phyloP scores from a whole-genome alignment of 2,113 vertebrate species.

The Potamarius usumacintae region DNA sequence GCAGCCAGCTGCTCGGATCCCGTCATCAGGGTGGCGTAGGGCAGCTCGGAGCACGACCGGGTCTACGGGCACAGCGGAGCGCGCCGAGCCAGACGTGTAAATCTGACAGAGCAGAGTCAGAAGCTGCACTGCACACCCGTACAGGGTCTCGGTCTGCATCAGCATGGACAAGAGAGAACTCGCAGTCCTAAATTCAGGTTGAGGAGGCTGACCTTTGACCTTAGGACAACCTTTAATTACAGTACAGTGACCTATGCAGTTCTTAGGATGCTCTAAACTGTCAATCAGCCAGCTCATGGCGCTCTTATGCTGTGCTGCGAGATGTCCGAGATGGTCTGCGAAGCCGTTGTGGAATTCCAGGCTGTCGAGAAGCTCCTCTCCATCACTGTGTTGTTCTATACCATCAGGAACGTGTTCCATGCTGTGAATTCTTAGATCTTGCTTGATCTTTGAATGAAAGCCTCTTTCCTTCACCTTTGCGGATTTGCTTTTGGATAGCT shows the following conservation, averaged over 20 bases:
- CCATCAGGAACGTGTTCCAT: slow-evolving; percentile 31
- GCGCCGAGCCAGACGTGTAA: slow-evolving; percentile 50
- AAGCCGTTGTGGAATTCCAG: slow-evolving; percentile 37
- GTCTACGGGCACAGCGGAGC: slow-evolving; percentile 63
- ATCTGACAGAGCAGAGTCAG: slow-evolving; percentile 77
- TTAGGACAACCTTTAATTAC: not conserved
- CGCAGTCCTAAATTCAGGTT: slow-evolving; percentile 57
- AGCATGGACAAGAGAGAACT: slow-evolving; percentile 69
- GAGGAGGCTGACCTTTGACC: slow-evolving; percentile 13
- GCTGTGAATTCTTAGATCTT: not conserved
- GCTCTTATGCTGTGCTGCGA: slow-evolving; percentile 10
- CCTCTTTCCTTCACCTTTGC: not conserved
- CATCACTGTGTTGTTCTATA: slow-evolving; percentile 4
- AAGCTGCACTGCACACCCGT: slow-evolving; percentile 74
- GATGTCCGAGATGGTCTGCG: slow-evolving; percentile 25
- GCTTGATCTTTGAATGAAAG: slow-evolving; percentile 15
- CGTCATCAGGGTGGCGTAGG: slow-evolving; percentile 69
- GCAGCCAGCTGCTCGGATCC: slow-evolving; percentile 78
- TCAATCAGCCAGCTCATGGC: slow-evolving; percentile 31
- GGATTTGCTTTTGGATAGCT: slow-evolving; percentile 10
- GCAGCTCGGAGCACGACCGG: slow-evolving; percentile 65
- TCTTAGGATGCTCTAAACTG: slow-evolving; percentile 40
- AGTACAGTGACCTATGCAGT: not conserved
- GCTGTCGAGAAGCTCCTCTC: slow-evolving; percentile 53
- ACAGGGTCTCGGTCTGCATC: slow-evolving; percentile 63